Conservation (phyloP, 2,797 vertebrate species). For the Oreochromis grahami region DNA sequence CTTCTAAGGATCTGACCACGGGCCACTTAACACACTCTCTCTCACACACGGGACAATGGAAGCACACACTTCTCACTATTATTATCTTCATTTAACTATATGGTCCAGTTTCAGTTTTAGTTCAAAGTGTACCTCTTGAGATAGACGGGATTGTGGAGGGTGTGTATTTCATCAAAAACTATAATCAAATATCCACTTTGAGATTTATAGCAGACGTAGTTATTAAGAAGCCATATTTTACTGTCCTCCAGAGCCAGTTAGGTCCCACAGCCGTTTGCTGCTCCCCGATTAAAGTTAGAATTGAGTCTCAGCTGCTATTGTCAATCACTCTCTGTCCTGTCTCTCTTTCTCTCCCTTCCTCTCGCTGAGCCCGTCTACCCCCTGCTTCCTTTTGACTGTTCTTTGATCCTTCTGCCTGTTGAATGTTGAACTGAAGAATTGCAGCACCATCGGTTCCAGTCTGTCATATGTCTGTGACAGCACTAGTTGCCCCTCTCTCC, state of each 20-base stretch:
- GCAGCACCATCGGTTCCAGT: conserved; percentile 30
- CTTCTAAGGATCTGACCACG: conserved; percentile 29
- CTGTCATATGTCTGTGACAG: conserved; percentile 35
- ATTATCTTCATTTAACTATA: conserved; percentile 6
- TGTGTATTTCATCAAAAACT: neutral
- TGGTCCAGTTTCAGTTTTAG: neutral
- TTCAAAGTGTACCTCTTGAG: neutral
- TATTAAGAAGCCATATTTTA: conserved; percentile 25
- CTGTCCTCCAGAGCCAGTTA: neutral
- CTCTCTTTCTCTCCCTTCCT: neutral
- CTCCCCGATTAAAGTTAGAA: conserved; percentile 28
- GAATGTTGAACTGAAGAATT: conserved; percentile 23
- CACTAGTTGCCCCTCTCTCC: neutral
- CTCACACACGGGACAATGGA: neutral
- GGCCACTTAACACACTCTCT: conserved; percentile 23
- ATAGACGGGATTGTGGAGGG: neutral
- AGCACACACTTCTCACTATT: neutral
- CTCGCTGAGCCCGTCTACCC: neutral
- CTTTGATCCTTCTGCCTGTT: conserved; percentile 38
- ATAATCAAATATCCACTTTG: conserved; percentile 15
- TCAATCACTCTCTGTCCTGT: conserved; percentile 27
- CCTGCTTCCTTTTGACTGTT: conserved; percentile 8
- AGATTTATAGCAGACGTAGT: conserved; percentile 3
- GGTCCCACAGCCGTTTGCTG: neutral
- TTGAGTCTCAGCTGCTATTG: conserved; percentile 40